Evolutionary conservation across 2,797 vertebrate genomes (phyloP), one percentile per base, ranked within the genome.

Genomic region (Halcyon leucocephala): DNA sequence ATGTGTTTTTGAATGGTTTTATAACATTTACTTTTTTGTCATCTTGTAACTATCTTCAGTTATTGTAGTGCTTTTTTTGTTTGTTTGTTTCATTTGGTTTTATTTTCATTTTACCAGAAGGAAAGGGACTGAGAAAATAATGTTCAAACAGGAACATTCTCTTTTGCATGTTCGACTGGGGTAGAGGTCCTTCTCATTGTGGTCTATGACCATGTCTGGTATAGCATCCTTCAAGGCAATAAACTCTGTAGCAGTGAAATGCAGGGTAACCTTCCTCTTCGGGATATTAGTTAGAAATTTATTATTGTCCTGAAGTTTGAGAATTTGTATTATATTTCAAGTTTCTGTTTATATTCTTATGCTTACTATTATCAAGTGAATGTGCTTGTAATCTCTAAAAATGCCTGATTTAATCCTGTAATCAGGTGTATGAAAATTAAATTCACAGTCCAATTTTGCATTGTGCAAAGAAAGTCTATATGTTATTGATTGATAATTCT

Each of bases 71-170:
- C 11, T 4, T 39, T 6, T 44, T 64, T 41, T 17, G 16, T 49
- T 31, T 24, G 24, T 44, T 66, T 67, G 55, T n/a, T 39, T 21
- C 17, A 54, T 78, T 92, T 83, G 41, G 41, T 18, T 39, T 21
- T 29, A 54, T 78, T 92, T 83, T 83, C 79, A 4, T 72, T 92
- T 74, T 55, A 82, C 51, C 7, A 52, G 61, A 73, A 72, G 31
- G 26, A 69, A 73, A 35, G 64, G 2, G 5, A 37, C 3, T 12
- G 48, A 49, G 24, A 64, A 65, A 66, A 51, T 60, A 33, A 15
- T 12, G 7, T 54, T 91, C 13, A 15, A 51, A 26, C 10, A 54
- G 52, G 49, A 88, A 3, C 21, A 12, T 21, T 39, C 5, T 48
- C 4, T 46, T 83, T 86, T 67, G 60, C 1, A 0, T 49, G 22